Conservation (phyloP, 2,113 vertebrate genomes). For the Gymnogyps californianus region DNA sequence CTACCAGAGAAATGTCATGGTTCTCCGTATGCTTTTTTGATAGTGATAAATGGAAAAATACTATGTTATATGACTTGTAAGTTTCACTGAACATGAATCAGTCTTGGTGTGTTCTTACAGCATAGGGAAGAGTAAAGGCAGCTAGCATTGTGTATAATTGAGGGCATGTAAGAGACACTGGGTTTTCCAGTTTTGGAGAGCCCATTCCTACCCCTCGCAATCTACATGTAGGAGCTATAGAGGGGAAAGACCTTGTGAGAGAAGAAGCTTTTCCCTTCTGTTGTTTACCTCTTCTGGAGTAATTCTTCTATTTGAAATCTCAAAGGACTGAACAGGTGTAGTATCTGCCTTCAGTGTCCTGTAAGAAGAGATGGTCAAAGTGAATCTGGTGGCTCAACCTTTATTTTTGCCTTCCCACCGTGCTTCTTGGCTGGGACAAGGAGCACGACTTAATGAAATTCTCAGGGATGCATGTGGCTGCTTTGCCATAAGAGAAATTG, state of each 20-base stretch:
- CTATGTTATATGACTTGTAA: not conserved
- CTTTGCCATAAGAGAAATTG: not conserved
- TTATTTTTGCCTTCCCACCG: not conserved
- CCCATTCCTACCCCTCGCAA: not conserved
- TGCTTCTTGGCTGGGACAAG: not conserved
- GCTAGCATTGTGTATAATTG: rapidly evolving
- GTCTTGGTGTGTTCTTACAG: not conserved
- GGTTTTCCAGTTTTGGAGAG: not conserved
- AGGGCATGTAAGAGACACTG: not conserved
- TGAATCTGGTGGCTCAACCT: rapidly evolving
- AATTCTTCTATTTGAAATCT: not conserved
- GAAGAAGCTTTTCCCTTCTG: not conserved
- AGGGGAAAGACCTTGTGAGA: not conserved
- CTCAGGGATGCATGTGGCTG: not conserved
- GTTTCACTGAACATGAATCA: not conserved
- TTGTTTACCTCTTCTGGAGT: not conserved
- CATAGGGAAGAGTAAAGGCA: not conserved
- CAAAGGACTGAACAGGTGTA: not conserved
- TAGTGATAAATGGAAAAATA: not conserved
- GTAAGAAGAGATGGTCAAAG: not conserved
- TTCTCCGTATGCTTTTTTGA: not conserved
- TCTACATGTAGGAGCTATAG: not conserved
- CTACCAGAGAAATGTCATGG: not conserved
- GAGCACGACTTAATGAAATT: not conserved
- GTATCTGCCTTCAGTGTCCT: not conserved